These are phyloP conservation scores for Bombyx mori DNA, from an alignment of 1,140 invertebrate genomes.

Conservation along the genomic window ASM3026992v2 NC_085116.1:5389001-5389500, in stretches of 20 bases:
- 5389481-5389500: no score
- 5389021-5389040: no score
- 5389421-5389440: background rate
- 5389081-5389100: no score
- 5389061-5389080: no score
- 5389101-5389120: no score
- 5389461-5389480: no score
- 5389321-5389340: constrained; percentile 42
- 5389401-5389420: background rate
- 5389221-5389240: constrained; percentile 47
- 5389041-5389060: no score
- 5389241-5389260: constrained; percentile 66
- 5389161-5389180: constrained; percentile 58
- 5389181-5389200: constrained; percentile 55
- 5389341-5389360: background rate
- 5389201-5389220: constrained; percentile 44
- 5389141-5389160: constrained; percentile 22
- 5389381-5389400: background rate
- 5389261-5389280: constrained; percentile 53
- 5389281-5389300: constrained; percentile 62
- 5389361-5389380: background rate
- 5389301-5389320: constrained; percentile 49
- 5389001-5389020: no score
- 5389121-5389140: background rate
- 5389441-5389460: no score